Evolutionary conservation across 1,140 invertebrate genomes (phyloP), one percentile per base, ranked within the genome.

Genomic region (Magallana ariakensis): DNA sequence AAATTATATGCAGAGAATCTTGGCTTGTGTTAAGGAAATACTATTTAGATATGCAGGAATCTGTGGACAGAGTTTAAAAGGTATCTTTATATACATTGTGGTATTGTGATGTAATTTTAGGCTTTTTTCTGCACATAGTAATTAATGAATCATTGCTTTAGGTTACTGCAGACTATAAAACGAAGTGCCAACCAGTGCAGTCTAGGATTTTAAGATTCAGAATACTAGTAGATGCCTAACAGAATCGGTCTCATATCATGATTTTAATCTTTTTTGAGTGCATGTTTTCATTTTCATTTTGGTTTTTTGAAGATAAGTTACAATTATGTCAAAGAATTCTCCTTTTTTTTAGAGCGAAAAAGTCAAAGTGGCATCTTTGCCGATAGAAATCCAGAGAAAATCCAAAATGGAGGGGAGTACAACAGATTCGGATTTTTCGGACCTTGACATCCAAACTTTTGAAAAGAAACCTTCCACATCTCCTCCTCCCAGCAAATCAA

Each of bases 351-450:
- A 46, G 33, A 5, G 33, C 5, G 33, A 46, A 46, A 46, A 46
- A 46, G 33, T 46, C 3, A 46, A 46, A 5, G 33, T 5, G 2
- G 33, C 33, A 46, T 46, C 66, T 11, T 9, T 26, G 22, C 66
- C 66, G 33, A 3, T 75, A 33, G 22, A 75, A 33, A 75, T 75
- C 66, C 22, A 22, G 33, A 26, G 66, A 13, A 75, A 75, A 75
- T 75, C 22, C 80, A 83, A 83, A 82, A 87, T 85, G 83, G 87
- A 87, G 55, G 56, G 55, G 7, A 60, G 82, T n/a, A 83, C 16
- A 11, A 87, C 89, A 80, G 90, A 90, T 53, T 87, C 85, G 15
- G 87, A 90, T 57, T 87, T 91, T 1, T 89, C 89, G 13, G 90
- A 91, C 16, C 80, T 84, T 54, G 89, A 90, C 11, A 56, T 33